Evolutionary conservation across 2,113 vertebrate genomes (phyloP), one percentile per base, ranked within the genome.

Genomic region (Plecotus auritus): DNA sequence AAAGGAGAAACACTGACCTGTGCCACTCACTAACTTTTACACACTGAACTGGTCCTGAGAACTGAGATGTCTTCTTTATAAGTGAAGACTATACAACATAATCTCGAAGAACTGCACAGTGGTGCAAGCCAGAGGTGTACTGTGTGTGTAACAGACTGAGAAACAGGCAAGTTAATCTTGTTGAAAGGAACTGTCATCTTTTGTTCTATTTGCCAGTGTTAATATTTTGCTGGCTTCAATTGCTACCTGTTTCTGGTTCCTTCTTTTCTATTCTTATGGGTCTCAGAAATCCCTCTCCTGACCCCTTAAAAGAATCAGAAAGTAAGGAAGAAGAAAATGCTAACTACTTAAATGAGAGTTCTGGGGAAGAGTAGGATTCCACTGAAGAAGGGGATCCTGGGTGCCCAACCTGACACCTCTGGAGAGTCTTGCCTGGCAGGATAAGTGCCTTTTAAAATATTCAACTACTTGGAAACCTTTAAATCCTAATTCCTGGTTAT

Each of bases 401-500:
- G 76, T 91, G 10, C 76, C 92, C 49, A 91, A 76, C 49, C 45
- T 95, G 30, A 87, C 69, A 8, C 87, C 70, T 84, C 86, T 95
- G 18, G 92, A 95, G 90, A 97, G 86, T 74, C 96, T 96, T 69
- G 90, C 92, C 42, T 95, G 94, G 74, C 94, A 97, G 81, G 80
- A 96, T 56, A 93, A 94, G 28, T 67, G 67, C 73, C 93, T 96
- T 97, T 96, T 96, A 78, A 96, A 97, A 88, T 96, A 96, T 4
- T 95, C 93, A 78, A 90, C 80, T 61, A 88, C 85, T 88, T 95
- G 84, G 89, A 93, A 97, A 89, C 64, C 84, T 80, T 89, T 94
- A 89, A 54, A 64, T 91, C 94, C 69, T 61, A 95, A 97, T 86
- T 97, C 87, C 54, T 96, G 92, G 90, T 93, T 95, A 32, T 95